Conservation (phyloP, 2,797 vertebrate species). For the Hippocampus kuda region DNA sequence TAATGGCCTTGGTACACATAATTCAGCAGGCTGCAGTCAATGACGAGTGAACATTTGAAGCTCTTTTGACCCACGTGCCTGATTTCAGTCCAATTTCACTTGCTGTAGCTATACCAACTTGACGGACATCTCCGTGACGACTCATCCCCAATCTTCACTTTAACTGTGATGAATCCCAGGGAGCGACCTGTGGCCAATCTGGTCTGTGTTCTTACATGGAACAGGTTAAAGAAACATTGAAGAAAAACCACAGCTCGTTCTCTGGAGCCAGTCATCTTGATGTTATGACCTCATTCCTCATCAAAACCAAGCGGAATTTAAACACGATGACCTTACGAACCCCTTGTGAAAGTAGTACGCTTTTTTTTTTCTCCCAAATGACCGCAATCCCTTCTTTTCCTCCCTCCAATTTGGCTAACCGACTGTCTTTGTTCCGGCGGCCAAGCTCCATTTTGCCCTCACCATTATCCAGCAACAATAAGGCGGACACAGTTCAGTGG, state of each 20-base stretch:
- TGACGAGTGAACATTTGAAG: slow-evolving; percentile 12
- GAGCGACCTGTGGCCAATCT: slow-evolving; percentile 52
- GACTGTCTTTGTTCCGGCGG: slow-evolving; percentile 26
- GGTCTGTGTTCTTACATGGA: slow-evolving; percentile 30
- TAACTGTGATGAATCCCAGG: slow-evolving; percentile 48
- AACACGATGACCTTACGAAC: slow-evolving; percentile 28
- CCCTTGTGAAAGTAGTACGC: slow-evolving; percentile 10
- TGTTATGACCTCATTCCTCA: slow-evolving; percentile 48
- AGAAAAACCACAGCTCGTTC: slow-evolving; percentile 31
- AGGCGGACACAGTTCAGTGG: slow-evolving; percentile 29
- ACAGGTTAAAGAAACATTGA: slow-evolving; percentile 37
- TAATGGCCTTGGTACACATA: too few relatives aligned
- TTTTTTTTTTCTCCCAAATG: slow-evolving; percentile 3
- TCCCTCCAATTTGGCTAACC: slow-evolving; percentile 17
- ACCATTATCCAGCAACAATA: slow-evolving; percentile 33
- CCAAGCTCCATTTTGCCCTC: slow-evolving; percentile 23
- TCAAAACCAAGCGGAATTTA: slow-evolving; percentile 26
- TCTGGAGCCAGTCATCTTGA: slow-evolving; percentile 41
- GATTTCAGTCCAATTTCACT: not conserved
- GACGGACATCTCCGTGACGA: slow-evolving; percentile 25
- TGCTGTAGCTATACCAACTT: slow-evolving; percentile 9
- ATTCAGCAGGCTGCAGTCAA: too few relatives aligned
- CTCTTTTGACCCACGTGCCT: slow-evolving; percentile 13
- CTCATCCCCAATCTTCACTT: slow-evolving; percentile 50
- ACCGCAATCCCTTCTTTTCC: slow-evolving; percentile 21